Conservation (phyloP, 2,888 invertebrate species). For the Acleris cristana region DNA sequence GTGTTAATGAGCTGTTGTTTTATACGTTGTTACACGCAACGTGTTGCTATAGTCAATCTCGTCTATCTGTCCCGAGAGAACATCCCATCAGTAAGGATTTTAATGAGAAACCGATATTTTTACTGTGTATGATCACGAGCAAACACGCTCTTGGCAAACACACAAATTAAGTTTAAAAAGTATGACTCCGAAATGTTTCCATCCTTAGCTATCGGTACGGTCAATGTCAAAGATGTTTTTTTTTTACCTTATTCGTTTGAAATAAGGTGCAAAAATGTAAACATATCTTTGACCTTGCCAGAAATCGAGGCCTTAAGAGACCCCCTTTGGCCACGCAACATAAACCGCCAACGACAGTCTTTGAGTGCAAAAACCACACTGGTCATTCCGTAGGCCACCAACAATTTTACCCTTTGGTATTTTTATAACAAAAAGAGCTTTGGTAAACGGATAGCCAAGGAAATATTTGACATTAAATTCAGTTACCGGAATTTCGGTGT, state of each 20-base stretch:
- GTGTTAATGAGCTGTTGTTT: constrained; percentile 12
- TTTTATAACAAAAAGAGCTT: constrained; percentile 57
- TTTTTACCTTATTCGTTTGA: too few species aligned
- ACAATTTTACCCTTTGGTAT: constrained; percentile 60
- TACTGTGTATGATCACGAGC: too few species aligned
- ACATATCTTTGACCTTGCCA: too few species aligned
- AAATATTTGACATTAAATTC: constrained; percentile 63
- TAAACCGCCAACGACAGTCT: neutral
- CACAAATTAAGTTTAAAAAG: too few species aligned
- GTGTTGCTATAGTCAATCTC: neutral
- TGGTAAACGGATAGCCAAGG: constrained; percentile 62
- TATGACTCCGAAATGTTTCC: too few species aligned
- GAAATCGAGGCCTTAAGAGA: neutral
- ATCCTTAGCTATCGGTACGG: too few species aligned
- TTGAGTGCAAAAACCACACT: constrained; percentile 50
- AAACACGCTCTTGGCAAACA: too few species aligned
- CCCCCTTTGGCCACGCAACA: neutral
- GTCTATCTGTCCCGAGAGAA: too few species aligned
- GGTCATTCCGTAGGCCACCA: constrained; percentile 53
- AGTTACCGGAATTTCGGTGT: constrained; percentile 61
- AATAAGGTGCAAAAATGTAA: too few species aligned
- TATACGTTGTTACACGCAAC: constrained; percentile 4
- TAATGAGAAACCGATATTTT: too few species aligned
- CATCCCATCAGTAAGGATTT: too few species aligned
- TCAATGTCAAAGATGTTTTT: too few species aligned